These are phyloP conservation scores for Dicrostonyx torquatus DNA, from an alignment of 2,797 vertebrate species.

Conservation along the genomic window DNA sequence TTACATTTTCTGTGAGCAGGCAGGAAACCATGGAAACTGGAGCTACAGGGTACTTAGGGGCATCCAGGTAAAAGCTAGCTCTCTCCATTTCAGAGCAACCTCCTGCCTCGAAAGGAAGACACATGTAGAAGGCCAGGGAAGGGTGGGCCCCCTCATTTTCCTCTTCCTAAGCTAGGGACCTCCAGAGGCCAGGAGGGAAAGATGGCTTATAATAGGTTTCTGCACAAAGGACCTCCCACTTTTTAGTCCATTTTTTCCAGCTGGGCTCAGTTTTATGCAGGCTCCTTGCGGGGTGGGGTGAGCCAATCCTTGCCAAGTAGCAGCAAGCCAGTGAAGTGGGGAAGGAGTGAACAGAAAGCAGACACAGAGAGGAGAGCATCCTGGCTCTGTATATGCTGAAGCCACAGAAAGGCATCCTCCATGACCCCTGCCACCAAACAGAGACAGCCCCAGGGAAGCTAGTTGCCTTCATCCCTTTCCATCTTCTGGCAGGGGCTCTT, in stretches of 20 bases:
- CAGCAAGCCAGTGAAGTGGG: slow-evolving; percentile 79
- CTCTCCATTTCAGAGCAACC: slow-evolving; percentile 85
- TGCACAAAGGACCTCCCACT: slow-evolving; percentile 87
- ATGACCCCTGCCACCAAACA: neutral
- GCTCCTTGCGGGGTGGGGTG: neutral
- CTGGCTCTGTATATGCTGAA: slow-evolving; percentile 13
- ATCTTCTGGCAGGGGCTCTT: slow-evolving; percentile 21
- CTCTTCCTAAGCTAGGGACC: slow-evolving; percentile 33
- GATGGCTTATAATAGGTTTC: slow-evolving; percentile 84
- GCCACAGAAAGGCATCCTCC: slow-evolving; percentile 36
- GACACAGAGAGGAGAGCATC: neutral
- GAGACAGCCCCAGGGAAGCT: neutral
- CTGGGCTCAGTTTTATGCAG: slow-evolving; percentile 77
- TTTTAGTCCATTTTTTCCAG: slow-evolving; percentile 80
- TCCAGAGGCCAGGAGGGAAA: slow-evolving; percentile 64
- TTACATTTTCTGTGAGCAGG: slow-evolving; percentile 71
- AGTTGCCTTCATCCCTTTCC: neutral
- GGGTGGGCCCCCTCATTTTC: slow-evolving; percentile 64
- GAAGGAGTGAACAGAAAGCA: slow-evolving; percentile 22
- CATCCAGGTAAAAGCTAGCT: slow-evolving; percentile 82
- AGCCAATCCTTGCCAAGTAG: slow-evolving; percentile 80
- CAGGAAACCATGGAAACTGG: slow-evolving; percentile 64
- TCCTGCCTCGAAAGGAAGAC: slow-evolving; percentile 84
- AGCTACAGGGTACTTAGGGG: slow-evolving; percentile 84
- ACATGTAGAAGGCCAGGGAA: slow-evolving; percentile 30